phyloP scores from a whole-genome alignment of 2,888 invertebrate genomes.

The Pherbina coryleti region DNA sequence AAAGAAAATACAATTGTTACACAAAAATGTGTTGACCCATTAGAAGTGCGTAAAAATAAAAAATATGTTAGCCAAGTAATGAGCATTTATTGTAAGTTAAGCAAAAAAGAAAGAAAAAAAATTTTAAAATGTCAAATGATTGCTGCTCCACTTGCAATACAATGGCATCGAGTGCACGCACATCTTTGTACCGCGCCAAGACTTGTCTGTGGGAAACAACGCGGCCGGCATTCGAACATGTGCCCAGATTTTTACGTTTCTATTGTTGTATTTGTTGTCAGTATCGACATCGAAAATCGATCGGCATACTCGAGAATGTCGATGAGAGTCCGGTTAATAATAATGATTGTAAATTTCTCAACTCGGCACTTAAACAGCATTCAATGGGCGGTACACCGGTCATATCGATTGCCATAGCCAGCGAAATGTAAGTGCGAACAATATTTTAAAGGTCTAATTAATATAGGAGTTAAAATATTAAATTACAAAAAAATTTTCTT shows the following conservation, averaged over 20 bases:
- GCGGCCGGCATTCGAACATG: constrained; percentile 53
- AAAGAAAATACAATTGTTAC: neutral
- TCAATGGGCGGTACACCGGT: constrained; percentile 43
- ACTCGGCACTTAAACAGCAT: neutral
- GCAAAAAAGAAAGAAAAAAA: neutral
- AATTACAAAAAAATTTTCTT: too few relatives aligned
- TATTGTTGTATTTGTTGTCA: constrained; percentile 58
- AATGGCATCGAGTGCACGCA: constrained; percentile 43
- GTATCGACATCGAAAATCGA: constrained; percentile 65
- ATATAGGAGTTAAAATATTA: too few relatives aligned
- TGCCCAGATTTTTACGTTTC: constrained; percentile 52
- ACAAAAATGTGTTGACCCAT: too few relatives aligned
- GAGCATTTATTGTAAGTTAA: too few relatives aligned
- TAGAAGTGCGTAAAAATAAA: neutral
- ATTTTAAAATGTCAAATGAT: neutral
- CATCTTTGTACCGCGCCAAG: constrained; percentile 47
- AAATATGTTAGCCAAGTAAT: too few relatives aligned
- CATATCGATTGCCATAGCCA: constrained; percentile 44
- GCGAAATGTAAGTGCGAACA: constrained; percentile 47
- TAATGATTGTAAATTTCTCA: neutral
- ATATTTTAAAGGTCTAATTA: neutral
- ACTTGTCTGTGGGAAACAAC: constrained; percentile 54
- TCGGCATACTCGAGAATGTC: constrained; percentile 47
- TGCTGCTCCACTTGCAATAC: neutral
- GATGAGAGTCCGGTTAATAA: constrained; percentile 26